A percentile compares a stretch with the other conserved stretches of the same genome.
phyloP scores from a whole-genome alignment of 2,797 vertebrate species.

The Odontamblyopus rebecca region DNA sequence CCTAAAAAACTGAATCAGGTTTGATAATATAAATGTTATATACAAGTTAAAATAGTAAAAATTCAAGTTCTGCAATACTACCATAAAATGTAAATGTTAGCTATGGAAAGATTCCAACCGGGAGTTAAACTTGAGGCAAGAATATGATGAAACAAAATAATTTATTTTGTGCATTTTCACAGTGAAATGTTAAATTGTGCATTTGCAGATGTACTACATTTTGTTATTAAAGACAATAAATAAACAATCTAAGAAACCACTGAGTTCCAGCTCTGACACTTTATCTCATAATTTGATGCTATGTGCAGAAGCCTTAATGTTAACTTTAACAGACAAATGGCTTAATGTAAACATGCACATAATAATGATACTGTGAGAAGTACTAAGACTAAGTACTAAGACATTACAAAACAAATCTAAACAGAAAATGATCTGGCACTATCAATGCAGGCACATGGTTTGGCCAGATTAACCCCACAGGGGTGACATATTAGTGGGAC shows the following conservation, averaged over 20 bases:
- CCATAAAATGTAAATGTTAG: neutral
- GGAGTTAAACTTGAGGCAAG: neutral
- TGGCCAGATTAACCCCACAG: slow-evolving; percentile 63
- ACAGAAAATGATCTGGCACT: slow-evolving; percentile 59
- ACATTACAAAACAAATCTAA: slow-evolving; percentile 22
- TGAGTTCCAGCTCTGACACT: neutral
- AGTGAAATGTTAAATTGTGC: neutral
- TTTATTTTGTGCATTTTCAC: slow-evolving; percentile 7
- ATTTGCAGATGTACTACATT: neutral
- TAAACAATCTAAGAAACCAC: neutral
- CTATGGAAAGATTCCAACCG: neutral
- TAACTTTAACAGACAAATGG: slow-evolving; percentile 14
- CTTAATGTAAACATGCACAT: slow-evolving; percentile 58
- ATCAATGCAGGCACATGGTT: slow-evolving; percentile 65
- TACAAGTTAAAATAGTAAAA: no score
- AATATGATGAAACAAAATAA: neutral
- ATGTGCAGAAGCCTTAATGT: neutral
- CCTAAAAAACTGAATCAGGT: no score
- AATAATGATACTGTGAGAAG: slow-evolving; percentile 16
- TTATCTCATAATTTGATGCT: neutral
- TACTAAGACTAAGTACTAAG: neutral
- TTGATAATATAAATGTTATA: no score
- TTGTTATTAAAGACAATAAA: neutral
- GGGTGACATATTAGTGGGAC: slow-evolving; percentile 58
- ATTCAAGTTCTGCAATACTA: neutral